Evolutionary conservation across 2,113 vertebrate genomes (phyloP).

Genomic region (Sinocyclocheilus anshuiensis): DNA sequence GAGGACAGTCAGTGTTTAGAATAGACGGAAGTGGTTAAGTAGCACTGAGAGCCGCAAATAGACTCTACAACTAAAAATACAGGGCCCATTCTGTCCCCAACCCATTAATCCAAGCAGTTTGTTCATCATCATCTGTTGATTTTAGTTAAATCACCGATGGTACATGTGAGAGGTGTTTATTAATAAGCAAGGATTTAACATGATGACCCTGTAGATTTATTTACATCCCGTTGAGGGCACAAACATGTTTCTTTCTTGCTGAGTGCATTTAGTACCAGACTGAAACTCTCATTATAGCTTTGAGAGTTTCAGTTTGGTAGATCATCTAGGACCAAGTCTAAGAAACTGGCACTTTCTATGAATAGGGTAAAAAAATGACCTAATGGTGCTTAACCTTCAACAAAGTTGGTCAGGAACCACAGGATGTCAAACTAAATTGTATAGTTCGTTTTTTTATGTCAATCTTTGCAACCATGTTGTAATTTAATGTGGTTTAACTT

Average conservation of each 20-base stretch:
- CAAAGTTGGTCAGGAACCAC: background rate
- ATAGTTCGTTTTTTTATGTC: too few species aligned
- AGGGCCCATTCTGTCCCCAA: background rate
- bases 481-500: too few species aligned
- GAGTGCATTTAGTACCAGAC: background rate
- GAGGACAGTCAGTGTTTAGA: background rate
- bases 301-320: background rate
- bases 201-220: conserved; percentile 9
- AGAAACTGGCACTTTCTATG: background rate
- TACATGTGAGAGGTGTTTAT: background rate
- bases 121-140: conserved; percentile 10
- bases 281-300: background rate
- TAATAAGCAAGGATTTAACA: background rate
- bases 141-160: background rate
- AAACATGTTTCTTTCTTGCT: background rate
- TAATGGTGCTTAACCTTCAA: background rate
- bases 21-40: background rate
- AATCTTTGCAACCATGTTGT: too few species aligned
- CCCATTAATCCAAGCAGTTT: conserved; percentile 5
- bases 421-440: background rate
- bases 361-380: background rate
- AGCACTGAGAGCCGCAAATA: conserved; percentile 45
- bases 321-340: background rate
- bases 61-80: conserved; percentile 44
- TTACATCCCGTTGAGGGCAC: background rate